These are phyloP conservation scores for Campaea margaritaria DNA, from an alignment of 2,888 invertebrate species.

Conservation along the genomic window DNA sequence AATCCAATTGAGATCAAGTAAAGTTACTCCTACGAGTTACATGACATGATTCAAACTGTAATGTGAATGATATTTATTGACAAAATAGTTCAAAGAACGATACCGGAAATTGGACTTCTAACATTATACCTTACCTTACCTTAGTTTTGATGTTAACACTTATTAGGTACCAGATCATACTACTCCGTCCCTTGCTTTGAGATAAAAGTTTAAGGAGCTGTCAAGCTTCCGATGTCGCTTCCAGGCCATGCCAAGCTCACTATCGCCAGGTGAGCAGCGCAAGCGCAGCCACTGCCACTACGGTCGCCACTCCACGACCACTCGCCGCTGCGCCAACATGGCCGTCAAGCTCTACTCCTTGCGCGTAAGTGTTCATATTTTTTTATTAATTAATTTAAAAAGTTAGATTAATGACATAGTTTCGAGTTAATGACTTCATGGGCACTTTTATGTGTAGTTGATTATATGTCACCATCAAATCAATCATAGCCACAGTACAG, in stretches of 20 bases:
- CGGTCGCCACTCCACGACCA: conserved; percentile 69
- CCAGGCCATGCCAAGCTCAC: conserved; percentile 53
- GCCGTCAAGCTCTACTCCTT: conserved; percentile 59
- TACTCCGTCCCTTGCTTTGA: neutral
- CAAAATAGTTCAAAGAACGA: too few species aligned
- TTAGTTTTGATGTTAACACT: neutral
- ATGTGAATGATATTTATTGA: too few species aligned
- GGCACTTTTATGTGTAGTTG: neutral
- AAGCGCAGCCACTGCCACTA: conserved; percentile 64
- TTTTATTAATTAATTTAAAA: too few species aligned
- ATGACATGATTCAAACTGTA: too few species aligned
- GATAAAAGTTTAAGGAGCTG: neutral
- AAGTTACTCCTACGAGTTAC: too few species aligned
- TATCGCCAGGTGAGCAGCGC: conserved; percentile 61
- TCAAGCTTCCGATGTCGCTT: conserved; percentile 47
- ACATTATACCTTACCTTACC: too few species aligned
- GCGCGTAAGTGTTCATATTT: conserved; percentile 61
- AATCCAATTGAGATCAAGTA: too few species aligned
- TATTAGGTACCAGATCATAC: neutral
- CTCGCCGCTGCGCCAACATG: conserved; percentile 77
- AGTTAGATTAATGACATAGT: neutral
- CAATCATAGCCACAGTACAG: neutral
- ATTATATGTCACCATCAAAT: neutral
- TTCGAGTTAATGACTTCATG: neutral
- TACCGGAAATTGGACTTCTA: too few species aligned